Percentiles rank a stretch among this genome's conserved stretches.
These are phyloP conservation scores for Anabas testudineus DNA, from an alignment of 2,797 vertebrate genomes.

Conservation along the genomic window DNA sequence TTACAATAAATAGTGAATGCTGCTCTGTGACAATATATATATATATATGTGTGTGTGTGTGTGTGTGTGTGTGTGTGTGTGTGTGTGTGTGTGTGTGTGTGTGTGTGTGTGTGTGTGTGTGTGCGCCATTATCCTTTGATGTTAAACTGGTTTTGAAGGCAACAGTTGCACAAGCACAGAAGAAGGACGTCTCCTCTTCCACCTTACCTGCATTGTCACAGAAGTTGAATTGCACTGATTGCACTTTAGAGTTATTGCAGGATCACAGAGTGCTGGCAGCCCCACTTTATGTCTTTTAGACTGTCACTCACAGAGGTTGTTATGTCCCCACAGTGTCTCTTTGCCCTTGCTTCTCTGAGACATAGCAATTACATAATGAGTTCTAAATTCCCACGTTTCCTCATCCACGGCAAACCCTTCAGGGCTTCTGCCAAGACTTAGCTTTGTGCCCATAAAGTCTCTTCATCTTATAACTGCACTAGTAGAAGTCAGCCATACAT, in stretches of 20 bases:
- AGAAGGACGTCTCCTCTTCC: constrained; percentile 25
- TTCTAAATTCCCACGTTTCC: constrained; percentile 57
- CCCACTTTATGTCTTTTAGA: constrained; percentile 60
- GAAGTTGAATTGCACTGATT: constrained; percentile 55
- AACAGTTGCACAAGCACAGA: constrained; percentile 76
- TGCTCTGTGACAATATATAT: constrained; percentile 19
- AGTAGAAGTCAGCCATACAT: constrained; percentile 22
- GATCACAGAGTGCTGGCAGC: constrained; percentile 65
- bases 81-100: no score
- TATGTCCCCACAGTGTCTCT: constrained; percentile 59
- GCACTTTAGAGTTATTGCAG: constrained; percentile 67
- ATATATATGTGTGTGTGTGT: no score
- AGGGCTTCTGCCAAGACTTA: constrained; percentile 19
- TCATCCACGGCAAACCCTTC: constrained; percentile 34
- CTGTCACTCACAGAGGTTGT: constrained; percentile 67
- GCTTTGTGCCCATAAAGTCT: constrained; percentile 33
- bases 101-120: no score
- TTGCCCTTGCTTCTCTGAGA: constrained; percentile 60
- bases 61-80: no score
- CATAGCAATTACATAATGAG: constrained; percentile 69
- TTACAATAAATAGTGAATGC: constrained; percentile 55
- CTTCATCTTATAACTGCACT: constrained; percentile 17
- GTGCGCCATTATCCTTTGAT: constrained; percentile 42
- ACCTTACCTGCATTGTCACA: constrained; percentile 63
- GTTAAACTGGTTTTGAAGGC: constrained; percentile 32